Base-by-base conservation (phyloP, 2,797 vertebrate species). In the Phylloscopus collybita region DNA sequence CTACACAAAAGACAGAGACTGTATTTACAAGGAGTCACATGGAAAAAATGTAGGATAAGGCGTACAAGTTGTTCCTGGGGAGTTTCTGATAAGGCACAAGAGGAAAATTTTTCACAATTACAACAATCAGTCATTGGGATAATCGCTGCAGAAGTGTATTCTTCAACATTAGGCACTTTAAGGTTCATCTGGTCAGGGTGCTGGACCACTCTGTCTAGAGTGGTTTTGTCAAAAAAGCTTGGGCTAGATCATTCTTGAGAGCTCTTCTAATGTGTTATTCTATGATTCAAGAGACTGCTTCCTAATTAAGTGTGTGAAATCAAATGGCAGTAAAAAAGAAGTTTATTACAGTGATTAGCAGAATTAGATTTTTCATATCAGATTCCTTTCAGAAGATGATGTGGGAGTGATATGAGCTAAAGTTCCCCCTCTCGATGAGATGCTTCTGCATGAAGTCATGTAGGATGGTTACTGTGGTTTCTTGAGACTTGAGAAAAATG, bases 401-500 rank as follows among this genome's bases (percentile, higher is more conserved):
- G 2, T 44, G 8, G 21, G 8, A 22, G 5, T 56, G 36, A 12
- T 69, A 30, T 0, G 1, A 53, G 13, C 44, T 62, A 1, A 44
- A 40, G 20, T 45, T 67, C 6, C 42, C 5, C 20, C 30, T 2
- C 5, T 25, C 21, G 38, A 3, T 76, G 51, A 51, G 11, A 3
- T 26, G 11, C 11, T 71, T 75, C 57, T 87, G 9, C 5, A 10
- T 45, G 26, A 62, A 45, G 13, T 64, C 16, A 5, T 4, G 21
- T 40, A 61, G 50, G 9, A 50, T 50, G 14, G 14, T 57, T 76
- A 5, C 32, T 88, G 3, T 42, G 6, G 20, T 53, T 10, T 21
- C 17, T 57, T 49, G 23, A 2, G 3, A 36, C 47, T 6, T 64
- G 21, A 71, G 18, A 57, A 74, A 71, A 89, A 72, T 16, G 3